Conservation (phyloP, 2,888 invertebrate genomes). For the Platycheirus rosarum region DNA sequence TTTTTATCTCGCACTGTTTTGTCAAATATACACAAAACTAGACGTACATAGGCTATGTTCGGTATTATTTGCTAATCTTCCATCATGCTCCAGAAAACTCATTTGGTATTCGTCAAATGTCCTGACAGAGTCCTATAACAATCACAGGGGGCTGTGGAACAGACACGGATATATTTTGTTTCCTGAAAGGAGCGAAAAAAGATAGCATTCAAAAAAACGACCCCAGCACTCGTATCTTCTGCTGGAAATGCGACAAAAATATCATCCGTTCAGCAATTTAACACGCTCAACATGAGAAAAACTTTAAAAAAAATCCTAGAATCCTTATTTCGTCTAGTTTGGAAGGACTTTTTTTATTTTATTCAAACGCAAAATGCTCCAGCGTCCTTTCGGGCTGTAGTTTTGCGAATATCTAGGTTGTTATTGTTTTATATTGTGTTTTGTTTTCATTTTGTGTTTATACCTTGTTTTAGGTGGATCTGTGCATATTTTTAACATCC, state of each 20-base stretch:
- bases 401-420: slow-evolving; percentile 31
- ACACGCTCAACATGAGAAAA: slow-evolving; percentile 28
- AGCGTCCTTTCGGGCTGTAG: background rate
- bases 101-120: slow-evolving; percentile 59
- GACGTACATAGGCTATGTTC: slow-evolving; percentile 6
- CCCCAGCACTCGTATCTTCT: background rate
- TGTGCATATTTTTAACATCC: slow-evolving; percentile 30
- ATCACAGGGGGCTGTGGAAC: slow-evolving; percentile 14
- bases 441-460: slow-evolving; percentile 28
- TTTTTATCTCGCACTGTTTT: slow-evolving; percentile 40
- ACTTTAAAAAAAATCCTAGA: slow-evolving; percentile 32
- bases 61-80: slow-evolving; percentile 30
- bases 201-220: background rate
- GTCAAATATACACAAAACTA: background rate
- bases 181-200: background rate
- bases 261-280: slow-evolving; percentile 43
- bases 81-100: slow-evolving; percentile 26
- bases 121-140: slow-evolving; percentile 47
- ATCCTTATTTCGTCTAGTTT: slow-evolving; percentile 54
- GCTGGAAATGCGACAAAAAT: slow-evolving; percentile 23
- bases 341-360: slow-evolving; percentile 24
- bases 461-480: slow-evolving; percentile 27
- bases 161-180: slow-evolving; percentile 6
- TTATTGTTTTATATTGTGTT: slow-evolving; percentile 31
- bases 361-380: slow-evolving; percentile 10